Evolutionary conservation across 2,888 invertebrate species (phyloP).

Genomic region (Teleogryllus oceanicus): DNA sequence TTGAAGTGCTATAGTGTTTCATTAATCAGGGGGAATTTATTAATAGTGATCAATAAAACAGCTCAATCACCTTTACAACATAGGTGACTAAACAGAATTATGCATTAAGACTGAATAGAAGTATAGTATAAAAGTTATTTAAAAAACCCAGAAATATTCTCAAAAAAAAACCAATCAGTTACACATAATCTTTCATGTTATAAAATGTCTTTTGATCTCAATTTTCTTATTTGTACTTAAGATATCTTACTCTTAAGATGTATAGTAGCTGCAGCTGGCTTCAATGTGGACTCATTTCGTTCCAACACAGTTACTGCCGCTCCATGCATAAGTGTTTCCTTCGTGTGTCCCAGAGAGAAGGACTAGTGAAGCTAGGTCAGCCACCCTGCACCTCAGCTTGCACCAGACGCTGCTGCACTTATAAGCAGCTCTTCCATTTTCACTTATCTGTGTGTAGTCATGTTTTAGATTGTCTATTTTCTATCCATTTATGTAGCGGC

Average conservation of each 20-base stretch:
- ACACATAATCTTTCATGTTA: conserved; percentile 31
- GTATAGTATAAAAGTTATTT: conserved; percentile 22
- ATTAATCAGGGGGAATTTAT: conserved; percentile 22
- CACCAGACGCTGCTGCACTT: background rate
- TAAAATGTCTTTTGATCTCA: conserved; percentile 38
- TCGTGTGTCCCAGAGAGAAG: conserved; percentile 3
- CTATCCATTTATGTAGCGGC: conserved; percentile 33
- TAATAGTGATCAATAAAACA: conserved; percentile 25
- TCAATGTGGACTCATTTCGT: background rate
- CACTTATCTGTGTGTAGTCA: conserved; percentile 34
- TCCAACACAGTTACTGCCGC: conserved; percentile 19
- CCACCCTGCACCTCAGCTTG: background rate
- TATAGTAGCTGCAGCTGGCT: conserved; percentile 22
- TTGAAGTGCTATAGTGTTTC: background rate
- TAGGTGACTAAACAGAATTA: conserved; percentile 28
- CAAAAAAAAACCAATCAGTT: conserved; percentile 20
- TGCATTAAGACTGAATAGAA: conserved; percentile 35
- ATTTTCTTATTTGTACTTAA: conserved; percentile 38
- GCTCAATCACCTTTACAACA: conserved; percentile 29
- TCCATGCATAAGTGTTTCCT: conserved; percentile 20
- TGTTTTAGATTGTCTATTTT: conserved; percentile 36
- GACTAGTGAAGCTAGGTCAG: background rate
- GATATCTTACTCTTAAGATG: conserved; percentile 25
- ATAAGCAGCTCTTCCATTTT: conserved; percentile 26
- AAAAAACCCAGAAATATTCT: background rate